Conservation (phyloP, 2,888 invertebrate species). For the Trisateles emortualis region DNA sequence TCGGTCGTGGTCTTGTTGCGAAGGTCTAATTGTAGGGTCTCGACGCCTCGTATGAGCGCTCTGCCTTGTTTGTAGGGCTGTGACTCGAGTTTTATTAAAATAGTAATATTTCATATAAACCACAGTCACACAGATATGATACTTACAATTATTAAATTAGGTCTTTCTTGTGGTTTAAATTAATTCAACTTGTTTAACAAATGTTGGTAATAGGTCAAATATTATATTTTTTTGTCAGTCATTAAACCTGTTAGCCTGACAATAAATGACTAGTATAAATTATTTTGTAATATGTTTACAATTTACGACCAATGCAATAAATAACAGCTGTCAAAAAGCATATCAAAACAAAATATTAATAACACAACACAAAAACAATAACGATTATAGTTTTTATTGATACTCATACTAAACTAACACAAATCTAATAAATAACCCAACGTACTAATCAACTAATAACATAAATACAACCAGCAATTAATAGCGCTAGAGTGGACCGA, state of each 20-base stretch:
- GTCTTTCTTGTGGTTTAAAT: no score
- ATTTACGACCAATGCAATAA: conserved; percentile 11
- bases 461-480: conserved; percentile 45
- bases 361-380: conserved; percentile 29
- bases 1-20: conserved; percentile 70
- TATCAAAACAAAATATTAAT: conserved; percentile 35
- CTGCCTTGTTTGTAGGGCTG: conserved; percentile 70
- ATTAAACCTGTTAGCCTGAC: neutral
- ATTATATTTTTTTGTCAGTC: neutral
- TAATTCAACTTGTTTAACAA: no score
- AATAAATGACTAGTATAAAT: neutral
- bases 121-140: no score
- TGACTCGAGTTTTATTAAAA: conserved; percentile 4
- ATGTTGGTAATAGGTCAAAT: no score
- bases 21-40: conserved; percentile 84
- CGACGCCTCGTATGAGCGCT: conserved; percentile 78
- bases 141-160: no score
- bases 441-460: conserved; percentile 51
- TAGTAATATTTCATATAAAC: neutral
- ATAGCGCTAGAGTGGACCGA: conserved; percentile 28
- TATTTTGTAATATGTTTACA: neutral
- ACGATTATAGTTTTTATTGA: conserved; percentile 35
- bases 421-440: conserved; percentile 50
- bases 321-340: conserved; percentile 27
- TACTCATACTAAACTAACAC: conserved; percentile 40